Percentiles rank a stretch among this genome's conserved stretches.
phyloP scores from a whole-genome alignment of 2,113 vertebrate species.

The Nesoenas mayeri region DNA sequence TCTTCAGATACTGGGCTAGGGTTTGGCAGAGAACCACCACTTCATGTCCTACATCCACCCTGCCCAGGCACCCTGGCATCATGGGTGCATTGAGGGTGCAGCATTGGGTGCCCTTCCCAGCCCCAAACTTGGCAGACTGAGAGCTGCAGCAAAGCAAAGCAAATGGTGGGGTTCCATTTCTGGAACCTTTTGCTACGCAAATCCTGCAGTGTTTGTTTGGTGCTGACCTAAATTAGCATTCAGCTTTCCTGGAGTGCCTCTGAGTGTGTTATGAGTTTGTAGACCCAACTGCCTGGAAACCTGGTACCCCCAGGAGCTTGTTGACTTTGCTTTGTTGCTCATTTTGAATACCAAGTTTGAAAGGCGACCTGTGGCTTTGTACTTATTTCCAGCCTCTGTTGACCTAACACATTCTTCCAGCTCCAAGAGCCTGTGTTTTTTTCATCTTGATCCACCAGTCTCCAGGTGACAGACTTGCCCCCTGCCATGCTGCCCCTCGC shows the following conservation, averaged over 20 bases:
- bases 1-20: not conserved
- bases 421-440: not conserved
- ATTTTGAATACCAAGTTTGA: not conserved
- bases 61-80: not conserved
- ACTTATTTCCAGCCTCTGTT: not conserved
- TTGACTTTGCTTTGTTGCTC: not conserved
- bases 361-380: not conserved
- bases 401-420: not conserved
- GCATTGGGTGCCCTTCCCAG: not conserved
- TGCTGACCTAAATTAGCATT: not conserved
- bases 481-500: not conserved
- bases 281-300: slow-evolving; percentile 9
- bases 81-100: accelerated
- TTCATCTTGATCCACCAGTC: not conserved
- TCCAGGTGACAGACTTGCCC: not conserved
- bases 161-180: not conserved
- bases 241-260: not conserved
- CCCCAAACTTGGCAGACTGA: accelerated
- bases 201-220: not conserved
- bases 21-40: not conserved
- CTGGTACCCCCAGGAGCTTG: not conserved
- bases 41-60: not conserved
- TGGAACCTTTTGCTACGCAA: not conserved
- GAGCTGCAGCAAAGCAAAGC: not conserved
- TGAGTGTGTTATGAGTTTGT: not conserved